These are phyloP conservation scores for Phengaris alcon DNA, from an alignment of 2,888 invertebrate species.

Conservation along the genomic window DNA sequence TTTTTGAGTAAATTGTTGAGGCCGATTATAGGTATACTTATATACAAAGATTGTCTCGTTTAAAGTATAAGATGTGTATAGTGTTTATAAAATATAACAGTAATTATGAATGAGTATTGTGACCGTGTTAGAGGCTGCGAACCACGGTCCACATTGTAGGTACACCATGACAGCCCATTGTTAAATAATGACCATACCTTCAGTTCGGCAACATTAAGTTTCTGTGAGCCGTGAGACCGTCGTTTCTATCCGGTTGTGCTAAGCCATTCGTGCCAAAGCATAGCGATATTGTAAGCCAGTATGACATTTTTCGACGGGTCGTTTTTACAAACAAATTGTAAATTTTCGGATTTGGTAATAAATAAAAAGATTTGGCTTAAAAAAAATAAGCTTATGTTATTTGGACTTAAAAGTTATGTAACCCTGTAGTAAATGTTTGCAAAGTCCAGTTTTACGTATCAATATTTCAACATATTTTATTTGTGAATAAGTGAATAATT, in stretches of 20 bases:
- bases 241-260: background rate
- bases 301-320: too few relatives aligned
- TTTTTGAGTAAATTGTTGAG: too few relatives aligned
- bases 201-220: background rate
- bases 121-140: background rate
- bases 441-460: background rate
- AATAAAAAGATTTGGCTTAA: too few relatives aligned
- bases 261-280: background rate
- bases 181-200: background rate
- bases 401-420: background rate
- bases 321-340: too few relatives aligned
- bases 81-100: background rate
- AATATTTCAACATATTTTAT: background rate
- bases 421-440: background rate
- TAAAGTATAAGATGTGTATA: too few relatives aligned
- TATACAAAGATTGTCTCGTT: too few relatives aligned
- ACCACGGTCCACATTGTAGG: background rate
- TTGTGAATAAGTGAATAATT: background rate
- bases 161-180: background rate
- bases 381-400: background rate
- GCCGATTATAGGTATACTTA: too few relatives aligned
- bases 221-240: background rate
- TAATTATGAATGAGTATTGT: constrained; percentile 5
- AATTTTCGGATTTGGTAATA: too few relatives aligned
- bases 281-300: background rate